Evolutionary conservation across 2,888 invertebrate genomes (phyloP).

Genomic region (Cynaeus angustus): DNA sequence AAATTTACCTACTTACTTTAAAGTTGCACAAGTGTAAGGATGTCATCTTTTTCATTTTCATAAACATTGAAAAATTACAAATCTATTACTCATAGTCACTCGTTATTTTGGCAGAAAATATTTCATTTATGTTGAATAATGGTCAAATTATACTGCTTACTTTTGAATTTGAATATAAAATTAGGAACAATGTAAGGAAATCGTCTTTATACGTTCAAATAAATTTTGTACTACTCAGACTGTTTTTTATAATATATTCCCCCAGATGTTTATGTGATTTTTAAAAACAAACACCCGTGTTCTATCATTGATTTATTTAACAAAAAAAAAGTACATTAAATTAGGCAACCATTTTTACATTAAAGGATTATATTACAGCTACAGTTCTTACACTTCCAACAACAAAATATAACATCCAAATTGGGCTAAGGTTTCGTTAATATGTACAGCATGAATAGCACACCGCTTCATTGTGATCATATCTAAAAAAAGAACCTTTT

Average conservation of each 20-base stretch:
- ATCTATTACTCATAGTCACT: slow-evolving; percentile 12
- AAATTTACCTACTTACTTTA: slow-evolving; percentile 1
- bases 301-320: too few relatives aligned
- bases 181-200: slow-evolving; percentile 7
- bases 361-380: too few relatives aligned
- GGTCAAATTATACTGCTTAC: slow-evolving; percentile 33
- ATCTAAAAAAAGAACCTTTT: slow-evolving; percentile 22
- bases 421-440: too few relatives aligned
- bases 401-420: too few relatives aligned
- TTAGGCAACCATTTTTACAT: slow-evolving; percentile 14
- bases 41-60: slow-evolving; percentile 21
- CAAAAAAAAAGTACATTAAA: neutral
- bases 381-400: too few relatives aligned
- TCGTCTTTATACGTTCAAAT: slow-evolving; percentile 12
- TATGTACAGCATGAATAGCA: slow-evolving; percentile 41
- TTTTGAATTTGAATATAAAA: slow-evolving; percentile 28
- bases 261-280: neutral
- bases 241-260: neutral
- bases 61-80: slow-evolving; percentile 30
- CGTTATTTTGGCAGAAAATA: slow-evolving; percentile 23
- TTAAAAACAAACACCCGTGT: neutral
- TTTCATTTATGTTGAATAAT: slow-evolving; percentile 34
- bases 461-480: slow-evolving; percentile 40
- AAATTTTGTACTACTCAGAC: slow-evolving; percentile 26
- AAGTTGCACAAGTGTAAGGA: slow-evolving; percentile 20